Evolutionary conservation across 1,140 invertebrate species (phyloP), one percentile per base, ranked within the genome.

Genomic region (Microplitis demolitor): DNA sequence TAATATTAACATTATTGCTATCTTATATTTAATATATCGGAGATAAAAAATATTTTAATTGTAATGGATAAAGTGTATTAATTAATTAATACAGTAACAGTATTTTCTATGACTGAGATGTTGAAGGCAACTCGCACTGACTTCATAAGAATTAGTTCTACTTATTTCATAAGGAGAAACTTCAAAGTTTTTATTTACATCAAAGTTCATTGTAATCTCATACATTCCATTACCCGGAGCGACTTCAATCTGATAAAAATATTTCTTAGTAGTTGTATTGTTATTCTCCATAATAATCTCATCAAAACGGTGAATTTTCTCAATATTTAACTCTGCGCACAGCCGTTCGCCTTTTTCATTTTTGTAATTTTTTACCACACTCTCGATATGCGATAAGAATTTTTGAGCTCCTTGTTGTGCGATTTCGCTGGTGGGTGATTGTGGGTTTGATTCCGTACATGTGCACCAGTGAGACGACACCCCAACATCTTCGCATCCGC

Each of bases 381-480:
- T 88, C 50, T 89, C 83, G 8, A 88, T 85, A 66, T 87, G 80
- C 0, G 85, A 74, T 50, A 86, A 60, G n/a, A 87, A 82, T 2
- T 71, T 71, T 0, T 75, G 67, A 0, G 78, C 79, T 6, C 89
- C 85, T 37, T 84, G 78, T 0, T 76, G 64, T 2, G 88, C 87
- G 13, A 87, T 79, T 50, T 82, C 77, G 51, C 88, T 83, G n/a
- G 83, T 83, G 0, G 83, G 78, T n/a, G 85, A 82, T 14, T 88
- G 76, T 0, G 81, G 75, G n/a, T 83, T 79, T 70, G 90, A 91
- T 0, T 86, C 81, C 14, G 88, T 89, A 73, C 95, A 96, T 3
- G 90, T 91, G 79, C 94, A 96, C 92, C 93, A 96, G 77, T 95
- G 93, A 56, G 91, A 88, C 9, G 88, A 85, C 4, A 97, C 91